Base-by-base conservation (phyloP, 2,113 vertebrate species). In the Tichodroma muraria region DNA sequence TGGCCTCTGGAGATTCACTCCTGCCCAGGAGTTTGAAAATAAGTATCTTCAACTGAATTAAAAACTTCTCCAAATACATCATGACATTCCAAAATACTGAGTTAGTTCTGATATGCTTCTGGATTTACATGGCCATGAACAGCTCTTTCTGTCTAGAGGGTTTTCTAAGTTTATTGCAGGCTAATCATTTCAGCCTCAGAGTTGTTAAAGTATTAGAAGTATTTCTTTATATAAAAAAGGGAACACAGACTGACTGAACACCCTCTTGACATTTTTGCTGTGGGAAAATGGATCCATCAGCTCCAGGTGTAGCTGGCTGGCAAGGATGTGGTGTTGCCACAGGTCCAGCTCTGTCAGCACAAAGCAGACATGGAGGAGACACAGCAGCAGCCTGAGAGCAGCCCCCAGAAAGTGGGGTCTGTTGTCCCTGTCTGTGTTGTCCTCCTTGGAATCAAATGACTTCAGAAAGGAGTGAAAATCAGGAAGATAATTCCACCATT, bases 1-100 rank as follows among this genome's bases (percentile, higher is more conserved):
- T 71, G 66, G 80, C 35, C 91, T 70, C 85, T 65, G 66, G 83
- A 92, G 94, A 68, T 59, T 93, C 90, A 90, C 89, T 89, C 77
- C 73, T 88, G 81, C 81, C 83, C 76, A 79, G 45, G 56, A 90
- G 68, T 78, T 85, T 28, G 64, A 92, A 96, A 95, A 83, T 63
- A 70, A 52, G 80, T 89, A 42, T 64, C 79, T 94, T 69, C 75
- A 53, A 31, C 47, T 50, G 94, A 93, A 93, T 85, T 94, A 70
- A 95, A 94, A 83, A 76, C 49, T 45, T 69, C 33, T 70, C 56
- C 47, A 92, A 89, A 88, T 83, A 56, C 23, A 85, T 47, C 37
- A 50, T 30, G 66, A 11, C 42, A 59, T 85, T 81, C 80, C 49
- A 89, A 81, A 93, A 71, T 89, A 89, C 23, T 40, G 59, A 95